Percentiles rank a stretch among this genome's conserved stretches.
Evolutionary conservation across 2,888 invertebrate genomes (phyloP).

Genomic region (Dynastes maya): DNA sequence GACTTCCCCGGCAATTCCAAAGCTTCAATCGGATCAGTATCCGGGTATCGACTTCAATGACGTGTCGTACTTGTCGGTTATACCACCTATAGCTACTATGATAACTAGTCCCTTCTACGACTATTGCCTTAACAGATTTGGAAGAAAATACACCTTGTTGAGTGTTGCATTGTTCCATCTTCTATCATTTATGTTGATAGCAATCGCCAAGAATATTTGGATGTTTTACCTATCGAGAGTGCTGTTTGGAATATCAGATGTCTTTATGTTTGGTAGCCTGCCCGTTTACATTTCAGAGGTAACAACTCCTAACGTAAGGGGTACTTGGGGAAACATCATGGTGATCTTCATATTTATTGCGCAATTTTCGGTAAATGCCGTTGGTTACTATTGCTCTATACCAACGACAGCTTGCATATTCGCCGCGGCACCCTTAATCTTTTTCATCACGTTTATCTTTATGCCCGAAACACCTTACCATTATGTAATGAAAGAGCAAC

Average conservation of each 20-base stretch:
- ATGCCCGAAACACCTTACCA: constrained; percentile 66
- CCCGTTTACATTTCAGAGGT: constrained; percentile 63
- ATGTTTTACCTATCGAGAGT: constrained; percentile 63
- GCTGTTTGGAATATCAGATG: constrained; percentile 60
- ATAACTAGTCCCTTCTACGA: constrained; percentile 52
- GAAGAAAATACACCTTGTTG: constrained; percentile 58
- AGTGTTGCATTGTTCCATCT: constrained; percentile 61
- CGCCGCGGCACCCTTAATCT: constrained; percentile 56
- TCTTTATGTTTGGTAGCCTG: constrained; percentile 58
- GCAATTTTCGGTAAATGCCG: constrained; percentile 60
- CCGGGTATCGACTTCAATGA: constrained; percentile 53
- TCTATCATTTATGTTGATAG: constrained; percentile 59
- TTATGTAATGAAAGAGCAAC: constrained; percentile 60
- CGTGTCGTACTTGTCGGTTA: constrained; percentile 56
- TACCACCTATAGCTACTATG: constrained; percentile 55
- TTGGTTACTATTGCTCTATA: constrained; percentile 59
- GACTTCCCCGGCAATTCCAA: constrained; percentile 58
- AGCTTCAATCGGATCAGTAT: constrained; percentile 53
- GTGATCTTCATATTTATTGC: constrained; percentile 59
- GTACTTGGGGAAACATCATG: constrained; percentile 62
- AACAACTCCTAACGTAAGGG: constrained; percentile 61
- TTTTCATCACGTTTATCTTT: constrained; percentile 57
- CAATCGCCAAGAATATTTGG: constrained; percentile 58
- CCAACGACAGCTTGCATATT: constrained; percentile 55
- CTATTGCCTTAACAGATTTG: constrained; percentile 54